Evolutionary conservation across 2,797 vertebrate genomes (phyloP).

Genomic region (Xyrichtys novacula): DNA sequence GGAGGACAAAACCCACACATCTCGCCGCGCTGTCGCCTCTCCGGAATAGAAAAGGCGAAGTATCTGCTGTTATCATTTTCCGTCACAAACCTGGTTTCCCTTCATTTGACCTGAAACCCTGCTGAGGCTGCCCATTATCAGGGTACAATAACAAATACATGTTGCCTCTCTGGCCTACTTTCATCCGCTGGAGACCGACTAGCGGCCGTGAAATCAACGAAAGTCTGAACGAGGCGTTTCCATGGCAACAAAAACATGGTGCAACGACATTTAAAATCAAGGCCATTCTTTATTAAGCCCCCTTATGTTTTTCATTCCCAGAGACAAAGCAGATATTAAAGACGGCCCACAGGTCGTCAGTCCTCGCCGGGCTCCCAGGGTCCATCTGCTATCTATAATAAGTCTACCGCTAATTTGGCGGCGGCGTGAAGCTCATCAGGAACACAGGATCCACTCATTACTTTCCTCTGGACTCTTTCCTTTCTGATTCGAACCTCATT

Average conservation of each 20-base stretch:
- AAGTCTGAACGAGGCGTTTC: conserved; percentile 44
- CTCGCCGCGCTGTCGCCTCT: conserved; percentile 28
- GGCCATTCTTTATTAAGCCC: conserved; percentile 42
- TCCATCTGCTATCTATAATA: conserved; percentile 49
- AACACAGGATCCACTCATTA: conserved; percentile 53
- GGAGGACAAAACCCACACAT: conserved; percentile 58
- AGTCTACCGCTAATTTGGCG: conserved; percentile 56
- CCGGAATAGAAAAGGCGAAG: conserved; percentile 47
- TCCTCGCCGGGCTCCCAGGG: conserved; percentile 2
- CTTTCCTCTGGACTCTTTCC: conserved; percentile 56
- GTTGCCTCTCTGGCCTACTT: conserved; percentile 20
- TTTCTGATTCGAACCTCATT: conserved; percentile 71
- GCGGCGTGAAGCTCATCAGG: conserved; percentile 62
- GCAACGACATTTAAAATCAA: conserved; percentile 66
- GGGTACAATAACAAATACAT: neutral
- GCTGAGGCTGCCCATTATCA: conserved; percentile 23
- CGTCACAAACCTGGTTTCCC: conserved; percentile 22
- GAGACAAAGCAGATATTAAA: conserved; percentile 32
- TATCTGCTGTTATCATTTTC: conserved; percentile 44
- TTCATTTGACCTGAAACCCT: conserved; percentile 25
- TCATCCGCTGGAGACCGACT: conserved; percentile 25
- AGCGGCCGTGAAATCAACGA: conserved; percentile 33
- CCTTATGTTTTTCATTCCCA: conserved; percentile 41
- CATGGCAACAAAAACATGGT: conserved; percentile 48
- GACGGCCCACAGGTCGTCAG: neutral